Evolutionary conservation across 2,797 vertebrate species (phyloP).

Genomic region (Enteromius mattozi): DNA sequence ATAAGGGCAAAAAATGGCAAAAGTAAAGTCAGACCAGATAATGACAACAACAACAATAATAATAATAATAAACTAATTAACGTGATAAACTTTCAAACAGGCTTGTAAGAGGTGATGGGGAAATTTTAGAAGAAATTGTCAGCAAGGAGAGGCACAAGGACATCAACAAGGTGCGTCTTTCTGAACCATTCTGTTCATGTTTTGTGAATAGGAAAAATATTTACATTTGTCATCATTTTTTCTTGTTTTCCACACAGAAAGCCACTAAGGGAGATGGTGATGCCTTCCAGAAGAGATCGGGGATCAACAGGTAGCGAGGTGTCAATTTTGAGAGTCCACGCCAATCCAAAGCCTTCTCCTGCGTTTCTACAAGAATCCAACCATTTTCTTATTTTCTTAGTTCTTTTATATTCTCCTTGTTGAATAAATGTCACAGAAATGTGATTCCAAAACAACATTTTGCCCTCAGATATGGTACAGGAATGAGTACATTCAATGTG

Average conservation of each 20-base stretch:
- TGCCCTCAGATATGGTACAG: background rate
- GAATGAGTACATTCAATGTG: background rate
- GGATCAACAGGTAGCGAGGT: slow-evolving; percentile 74
- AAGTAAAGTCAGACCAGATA: too few species aligned
- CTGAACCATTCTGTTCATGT: background rate
- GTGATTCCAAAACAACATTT: background rate
- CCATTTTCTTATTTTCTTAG: background rate
- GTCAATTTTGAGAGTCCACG: background rate
- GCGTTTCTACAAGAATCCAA: slow-evolving; percentile 6
- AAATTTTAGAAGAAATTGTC: slow-evolving; percentile 96
- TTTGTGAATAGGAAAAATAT: background rate
- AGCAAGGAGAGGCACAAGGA: slow-evolving; percentile 92
- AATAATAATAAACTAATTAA: background rate
- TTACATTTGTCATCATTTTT: background rate
- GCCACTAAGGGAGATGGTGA: slow-evolving; percentile 87
- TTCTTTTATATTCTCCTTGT: background rate
- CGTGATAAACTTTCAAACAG: slow-evolving; percentile 66
- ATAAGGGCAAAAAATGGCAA: too few species aligned
- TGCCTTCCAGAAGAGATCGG: slow-evolving; percentile 86
- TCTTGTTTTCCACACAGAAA: slow-evolving; percentile 78
- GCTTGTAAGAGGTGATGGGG: slow-evolving; percentile 93
- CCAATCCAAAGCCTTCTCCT: background rate
- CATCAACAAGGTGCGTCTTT: slow-evolving; percentile 87
- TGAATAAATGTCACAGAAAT: background rate
- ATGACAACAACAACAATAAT: too few species aligned